phyloP scores from a whole-genome alignment of 37 sponge, comb jelly and placozoan genomes.

The Ephydatia muelleri region DNA sequence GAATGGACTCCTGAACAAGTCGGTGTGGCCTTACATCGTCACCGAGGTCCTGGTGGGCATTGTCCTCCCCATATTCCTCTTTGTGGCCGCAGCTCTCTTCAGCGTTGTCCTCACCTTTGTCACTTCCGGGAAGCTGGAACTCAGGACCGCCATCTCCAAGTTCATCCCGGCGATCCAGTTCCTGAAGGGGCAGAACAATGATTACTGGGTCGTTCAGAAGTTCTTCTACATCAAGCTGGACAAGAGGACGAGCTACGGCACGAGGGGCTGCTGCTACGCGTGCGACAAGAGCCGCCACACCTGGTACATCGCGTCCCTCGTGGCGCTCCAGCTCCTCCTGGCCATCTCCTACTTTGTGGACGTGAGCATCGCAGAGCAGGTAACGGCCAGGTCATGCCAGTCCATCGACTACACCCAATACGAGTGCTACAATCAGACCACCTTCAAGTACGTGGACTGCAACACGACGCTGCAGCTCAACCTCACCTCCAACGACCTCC shows the following conservation, averaged over 20 bases:
- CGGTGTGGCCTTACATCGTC: slow-evolving; percentile 34
- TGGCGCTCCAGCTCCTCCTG: slow-evolving; percentile 29
- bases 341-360: slow-evolving; percentile 49
- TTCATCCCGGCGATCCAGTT: slow-evolving; percentile 42
- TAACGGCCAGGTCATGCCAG: slow-evolving; percentile 2
- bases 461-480: not conserved
- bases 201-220: slow-evolving; percentile 58
- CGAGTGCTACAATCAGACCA: slow-evolving; percentile 35
- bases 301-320: slow-evolving; percentile 31
- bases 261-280: not conserved
- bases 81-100: slow-evolving; percentile 17
- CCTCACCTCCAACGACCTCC: not conserved
- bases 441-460: slow-evolving; percentile 14
- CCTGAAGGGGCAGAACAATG: slow-evolving; percentile 18
- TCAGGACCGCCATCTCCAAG: slow-evolving; percentile 6
- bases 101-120: slow-evolving; percentile 50
- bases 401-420: not conserved
- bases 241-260: not conserved
- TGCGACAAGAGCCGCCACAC: slow-evolving; percentile 18
- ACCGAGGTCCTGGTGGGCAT: slow-evolving; percentile 56
- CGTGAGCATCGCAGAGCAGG: slow-evolving; percentile 9
- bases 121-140: slow-evolving; percentile 51
- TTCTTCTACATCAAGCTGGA: slow-evolving; percentile 44
- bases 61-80: slow-evolving; percentile 34
- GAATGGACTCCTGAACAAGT: not conserved